These are phyloP conservation scores for Lytechinus variegatus DNA, from an alignment of 35 echinoderm and acorn worm genomes.

Conservation along the genomic window DNA sequence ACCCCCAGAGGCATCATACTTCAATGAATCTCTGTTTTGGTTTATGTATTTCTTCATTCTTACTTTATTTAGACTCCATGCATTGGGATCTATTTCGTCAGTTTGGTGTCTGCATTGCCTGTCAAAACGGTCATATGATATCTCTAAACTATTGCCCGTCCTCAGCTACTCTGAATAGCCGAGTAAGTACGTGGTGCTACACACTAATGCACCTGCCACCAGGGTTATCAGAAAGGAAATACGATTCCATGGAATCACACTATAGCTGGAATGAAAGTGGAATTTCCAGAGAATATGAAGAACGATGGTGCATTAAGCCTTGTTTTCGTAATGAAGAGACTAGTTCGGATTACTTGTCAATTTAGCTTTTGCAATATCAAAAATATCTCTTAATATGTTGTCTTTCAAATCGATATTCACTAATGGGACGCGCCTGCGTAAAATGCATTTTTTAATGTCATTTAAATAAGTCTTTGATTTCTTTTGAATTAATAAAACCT, in stretches of 20 bases:
- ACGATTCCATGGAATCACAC: neutral
- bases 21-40: neutral
- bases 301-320: neutral
- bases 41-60: neutral
- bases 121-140: conserved; percentile 11
- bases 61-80: neutral
- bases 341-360: neutral
- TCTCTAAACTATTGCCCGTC: neutral
- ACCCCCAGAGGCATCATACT: neutral
- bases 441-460: too few species aligned
- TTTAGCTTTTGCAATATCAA: neutral
- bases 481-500: too few species aligned
- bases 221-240: neutral
- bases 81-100: neutral
- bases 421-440: neutral
- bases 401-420: neutral
- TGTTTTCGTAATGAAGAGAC: neutral
- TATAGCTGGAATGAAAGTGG: neutral
- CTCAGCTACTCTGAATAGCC: neutral
- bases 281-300: neutral
- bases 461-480: too few species aligned
- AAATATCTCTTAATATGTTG: neutral
- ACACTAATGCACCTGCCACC: neutral
- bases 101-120: neutral
- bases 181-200: neutral